phyloP scores from a whole-genome alignment of 2,888 invertebrate species.

The Deilephila elpenor region DNA sequence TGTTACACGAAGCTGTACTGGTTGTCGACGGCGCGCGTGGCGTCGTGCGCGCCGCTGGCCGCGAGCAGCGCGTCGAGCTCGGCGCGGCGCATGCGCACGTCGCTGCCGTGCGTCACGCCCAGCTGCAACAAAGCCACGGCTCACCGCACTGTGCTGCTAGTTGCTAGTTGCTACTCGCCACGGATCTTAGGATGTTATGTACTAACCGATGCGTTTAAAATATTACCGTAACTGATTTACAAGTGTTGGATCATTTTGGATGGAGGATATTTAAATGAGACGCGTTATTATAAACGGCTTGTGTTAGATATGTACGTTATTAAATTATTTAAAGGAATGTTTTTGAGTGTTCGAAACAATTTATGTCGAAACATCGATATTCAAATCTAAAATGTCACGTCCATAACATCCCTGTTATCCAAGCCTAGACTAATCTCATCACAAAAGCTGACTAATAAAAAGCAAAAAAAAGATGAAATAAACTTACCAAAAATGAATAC shows the following conservation, averaged over 20 bases:
- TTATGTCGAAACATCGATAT: no score
- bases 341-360: no score
- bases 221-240: no score
- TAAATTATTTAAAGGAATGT: no score
- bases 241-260: no score
- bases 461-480: slow-evolving; percentile 47
- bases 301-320: no score
- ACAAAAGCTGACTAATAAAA: slow-evolving; percentile 31
- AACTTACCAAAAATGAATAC: slow-evolving; percentile 67
- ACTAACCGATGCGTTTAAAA: no score
- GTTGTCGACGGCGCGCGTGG: slow-evolving; percentile 90
- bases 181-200: background rate
- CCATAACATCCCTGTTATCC: background rate
- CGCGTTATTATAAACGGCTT: no score
- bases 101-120: slow-evolving; percentile 91
- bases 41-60: slow-evolving; percentile 76
- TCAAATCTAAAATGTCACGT: no score
- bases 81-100: slow-evolving; percentile 91
- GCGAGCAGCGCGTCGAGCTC: slow-evolving; percentile 89
- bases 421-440: slow-evolving; percentile 27
- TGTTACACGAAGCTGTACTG: slow-evolving; percentile 86
- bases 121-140: slow-evolving; percentile 64
- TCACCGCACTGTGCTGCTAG: background rate
- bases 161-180: background rate
- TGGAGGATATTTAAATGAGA: no score